Conservation (phyloP, 2,888 invertebrate species). For the Diloba caeruleocephala region DNA sequence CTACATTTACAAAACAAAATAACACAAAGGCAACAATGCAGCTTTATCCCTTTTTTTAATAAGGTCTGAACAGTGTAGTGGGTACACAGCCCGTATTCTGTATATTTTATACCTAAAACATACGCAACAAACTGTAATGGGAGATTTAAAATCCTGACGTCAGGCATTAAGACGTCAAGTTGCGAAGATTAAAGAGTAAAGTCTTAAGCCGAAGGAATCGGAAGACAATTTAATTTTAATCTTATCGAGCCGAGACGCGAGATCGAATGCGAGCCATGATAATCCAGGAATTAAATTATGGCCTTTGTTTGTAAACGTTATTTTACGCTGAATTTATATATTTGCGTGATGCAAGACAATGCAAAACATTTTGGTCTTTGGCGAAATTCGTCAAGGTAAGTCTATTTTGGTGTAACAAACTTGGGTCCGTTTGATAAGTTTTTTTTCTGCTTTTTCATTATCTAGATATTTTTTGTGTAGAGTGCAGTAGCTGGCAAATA, state of each 20-base stretch:
- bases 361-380: background rate
- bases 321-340: background rate
- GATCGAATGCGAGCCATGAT: conserved; percentile 36
- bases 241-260: conserved; percentile 31
- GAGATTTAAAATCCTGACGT: conserved; percentile 29
- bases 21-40: conserved; percentile 16
- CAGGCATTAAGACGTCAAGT: conserved; percentile 38
- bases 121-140: conserved; percentile 13
- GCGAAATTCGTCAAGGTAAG: too few species aligned
- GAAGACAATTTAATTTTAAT: conserved; percentile 53
- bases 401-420: too few species aligned
- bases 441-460: too few species aligned
- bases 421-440: too few species aligned
- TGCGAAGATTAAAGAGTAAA: conserved; percentile 45
- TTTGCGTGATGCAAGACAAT: too few species aligned
- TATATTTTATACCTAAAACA: background rate
- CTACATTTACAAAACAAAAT: conserved; percentile 13
- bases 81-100: background rate
- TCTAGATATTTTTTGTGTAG: too few species aligned
- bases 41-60: conserved; percentile 21
- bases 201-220: conserved; percentile 39
- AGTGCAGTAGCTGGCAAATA: too few species aligned
- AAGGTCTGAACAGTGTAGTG: background rate
- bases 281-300: conserved; percentile 42
- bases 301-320: conserved; percentile 25